Percentiles rank a stretch among this genome's conserved stretches.
These are phyloP conservation scores for Acleris laterana DNA, from an alignment of 2,888 invertebrate genomes.

Conservation along the genomic window DNA sequence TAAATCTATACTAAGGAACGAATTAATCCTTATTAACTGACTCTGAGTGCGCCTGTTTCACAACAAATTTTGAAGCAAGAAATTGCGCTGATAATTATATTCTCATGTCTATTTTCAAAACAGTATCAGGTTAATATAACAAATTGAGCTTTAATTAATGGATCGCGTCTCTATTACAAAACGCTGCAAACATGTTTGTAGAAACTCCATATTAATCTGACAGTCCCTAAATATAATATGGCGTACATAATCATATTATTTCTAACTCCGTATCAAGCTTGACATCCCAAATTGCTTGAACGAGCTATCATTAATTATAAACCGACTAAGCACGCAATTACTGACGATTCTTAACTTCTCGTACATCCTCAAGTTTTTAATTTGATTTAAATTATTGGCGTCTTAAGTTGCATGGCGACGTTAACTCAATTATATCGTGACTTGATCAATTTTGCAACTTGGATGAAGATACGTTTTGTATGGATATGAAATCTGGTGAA, in stretches of 20 bases:
- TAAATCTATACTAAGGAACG: no score
- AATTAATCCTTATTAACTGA: no score
- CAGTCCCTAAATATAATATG: background rate
- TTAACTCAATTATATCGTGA: background rate
- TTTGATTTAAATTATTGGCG: slow-evolving; percentile 25
- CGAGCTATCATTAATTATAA: slow-evolving; percentile 22
- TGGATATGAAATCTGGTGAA: no score
- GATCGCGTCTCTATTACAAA: no score
- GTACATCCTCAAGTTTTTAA: slow-evolving; percentile 21
- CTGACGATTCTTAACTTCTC: slow-evolving; percentile 28
- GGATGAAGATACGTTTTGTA: no score
- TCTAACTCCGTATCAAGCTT: slow-evolving; percentile 6
- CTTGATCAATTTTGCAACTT: background rate
- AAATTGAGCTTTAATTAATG: no score
- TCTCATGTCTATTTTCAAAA: no score
- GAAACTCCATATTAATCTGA: background rate
- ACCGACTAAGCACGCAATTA: slow-evolving; percentile 27
- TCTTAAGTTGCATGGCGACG: slow-evolving; percentile 7
- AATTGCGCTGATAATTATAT: no score
- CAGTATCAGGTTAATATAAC: no score
- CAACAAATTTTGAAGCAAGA: no score
- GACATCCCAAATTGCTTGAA: slow-evolving; percentile 8
- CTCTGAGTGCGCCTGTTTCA: no score
- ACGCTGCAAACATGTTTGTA: no score
- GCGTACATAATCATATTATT: slow-evolving; percentile 7